Evolutionary conservation across 2,797 vertebrate species (phyloP).

Genomic region (Micropoecilia bifurca): DNA sequence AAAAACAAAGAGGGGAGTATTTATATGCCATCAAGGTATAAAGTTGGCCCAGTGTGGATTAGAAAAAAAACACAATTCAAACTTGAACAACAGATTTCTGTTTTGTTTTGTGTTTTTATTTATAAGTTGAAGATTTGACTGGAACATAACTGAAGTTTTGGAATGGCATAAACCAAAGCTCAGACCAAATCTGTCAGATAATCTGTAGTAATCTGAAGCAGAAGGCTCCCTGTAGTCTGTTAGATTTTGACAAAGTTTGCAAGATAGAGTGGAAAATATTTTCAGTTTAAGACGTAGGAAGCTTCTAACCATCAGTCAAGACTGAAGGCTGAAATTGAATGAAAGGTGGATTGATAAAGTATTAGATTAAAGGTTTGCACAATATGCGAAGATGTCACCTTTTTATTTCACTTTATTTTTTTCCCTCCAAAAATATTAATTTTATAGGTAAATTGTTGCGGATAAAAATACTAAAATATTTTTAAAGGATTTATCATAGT

Average conservation of each 20-base stretch:
- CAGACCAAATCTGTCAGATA: neutral
- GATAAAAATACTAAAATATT: neutral
- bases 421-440: accelerated
- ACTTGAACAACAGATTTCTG: neutral
- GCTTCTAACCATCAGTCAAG: neutral
- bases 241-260: neutral
- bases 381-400: neutral
- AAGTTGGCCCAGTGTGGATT: neutral
- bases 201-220: neutral
- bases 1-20: neutral
- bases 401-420: neutral
- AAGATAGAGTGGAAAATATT: neutral
- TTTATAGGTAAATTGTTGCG: neutral
- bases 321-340: neutral
- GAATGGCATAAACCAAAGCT: neutral
- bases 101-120: neutral
- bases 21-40: neutral
- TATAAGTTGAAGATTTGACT: too few species aligned
- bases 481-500: neutral
- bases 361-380: neutral
- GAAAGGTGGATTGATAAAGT: neutral
- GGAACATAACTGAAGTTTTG: neutral
- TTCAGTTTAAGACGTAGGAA: neutral
- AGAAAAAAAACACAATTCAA: neutral
- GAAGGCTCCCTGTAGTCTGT: neutral